Percentiles rank a stretch among this genome's conserved stretches.
Conservation (phyloP, 2,888 invertebrate species). For the Nemapogon koenigi region DNA sequence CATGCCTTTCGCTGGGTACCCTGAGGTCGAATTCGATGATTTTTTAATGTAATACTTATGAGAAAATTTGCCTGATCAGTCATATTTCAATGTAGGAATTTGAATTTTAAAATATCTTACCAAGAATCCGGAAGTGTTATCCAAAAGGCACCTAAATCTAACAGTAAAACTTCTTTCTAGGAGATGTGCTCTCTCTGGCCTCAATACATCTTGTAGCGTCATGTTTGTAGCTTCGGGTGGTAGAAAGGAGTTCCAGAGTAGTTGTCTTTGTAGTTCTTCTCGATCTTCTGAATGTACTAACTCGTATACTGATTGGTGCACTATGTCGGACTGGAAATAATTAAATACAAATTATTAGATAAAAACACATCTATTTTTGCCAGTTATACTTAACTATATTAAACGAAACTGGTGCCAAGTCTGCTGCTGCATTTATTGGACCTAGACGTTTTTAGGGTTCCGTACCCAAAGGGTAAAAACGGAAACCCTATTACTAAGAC, state of each 20-base stretch:
- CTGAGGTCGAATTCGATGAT: no score
- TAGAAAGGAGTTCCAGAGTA: conserved; percentile 94
- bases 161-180: conserved; percentile 98
- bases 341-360: neutral
- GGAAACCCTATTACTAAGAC: no score
- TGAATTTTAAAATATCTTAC: conserved; percentile 73
- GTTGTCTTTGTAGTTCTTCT: conserved; percentile 93
- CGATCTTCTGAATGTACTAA: conserved; percentile 98
- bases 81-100: no score
- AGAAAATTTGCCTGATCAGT: no score
- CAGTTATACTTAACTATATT: no score
- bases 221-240: conserved; percentile 76
- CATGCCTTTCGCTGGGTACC: no score
- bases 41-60: no score
- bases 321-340: conserved; percentile 93
- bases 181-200: conserved; percentile 87
- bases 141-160: conserved; percentile 96
- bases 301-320: conserved; percentile 99
- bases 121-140: conserved; percentile 99
- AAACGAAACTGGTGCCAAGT: no score
- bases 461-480: no score
- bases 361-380: no score
- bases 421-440: no score
- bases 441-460: no score
- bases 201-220: conserved; percentile 85